These are phyloP conservation scores for Luffia ferchaultella DNA, from an alignment of 2,888 invertebrate genomes.

Conservation along the genomic window DNA sequence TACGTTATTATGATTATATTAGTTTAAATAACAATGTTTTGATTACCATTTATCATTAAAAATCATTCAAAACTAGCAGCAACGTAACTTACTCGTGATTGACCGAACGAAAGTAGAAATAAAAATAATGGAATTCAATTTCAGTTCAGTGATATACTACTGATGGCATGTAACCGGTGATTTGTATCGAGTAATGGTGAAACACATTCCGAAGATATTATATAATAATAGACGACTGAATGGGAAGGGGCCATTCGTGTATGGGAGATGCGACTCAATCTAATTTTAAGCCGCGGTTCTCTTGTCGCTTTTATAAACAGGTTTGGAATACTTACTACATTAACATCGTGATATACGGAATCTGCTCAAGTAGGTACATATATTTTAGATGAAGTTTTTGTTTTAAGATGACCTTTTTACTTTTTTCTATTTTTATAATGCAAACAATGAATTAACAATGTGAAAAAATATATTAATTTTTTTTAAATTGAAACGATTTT, in stretches of 20 bases:
- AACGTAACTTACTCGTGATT: too few species aligned
- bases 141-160: not conserved
- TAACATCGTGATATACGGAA: not conserved
- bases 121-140: not conserved
- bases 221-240: not conserved
- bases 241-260: not conserved
- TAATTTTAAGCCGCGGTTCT: not conserved
- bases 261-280: not conserved
- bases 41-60: not conserved
- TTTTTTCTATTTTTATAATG: too few species aligned
- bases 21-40: not conserved
- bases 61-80: not conserved
- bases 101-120: not conserved
- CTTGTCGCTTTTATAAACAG: not conserved
- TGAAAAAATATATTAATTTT: not conserved
- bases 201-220: not conserved
- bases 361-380: not conserved
- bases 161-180: not conserved
- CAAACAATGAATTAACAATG: not conserved
- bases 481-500: too few species aligned
- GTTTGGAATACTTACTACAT: not conserved
- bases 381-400: not conserved
- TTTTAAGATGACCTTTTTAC: not conserved
- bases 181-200: not conserved
- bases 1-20: not conserved